phyloP scores from a whole-genome alignment of 35 echinoderm and acorn worm species.

The Strongylocentrotus purpuratus region DNA sequence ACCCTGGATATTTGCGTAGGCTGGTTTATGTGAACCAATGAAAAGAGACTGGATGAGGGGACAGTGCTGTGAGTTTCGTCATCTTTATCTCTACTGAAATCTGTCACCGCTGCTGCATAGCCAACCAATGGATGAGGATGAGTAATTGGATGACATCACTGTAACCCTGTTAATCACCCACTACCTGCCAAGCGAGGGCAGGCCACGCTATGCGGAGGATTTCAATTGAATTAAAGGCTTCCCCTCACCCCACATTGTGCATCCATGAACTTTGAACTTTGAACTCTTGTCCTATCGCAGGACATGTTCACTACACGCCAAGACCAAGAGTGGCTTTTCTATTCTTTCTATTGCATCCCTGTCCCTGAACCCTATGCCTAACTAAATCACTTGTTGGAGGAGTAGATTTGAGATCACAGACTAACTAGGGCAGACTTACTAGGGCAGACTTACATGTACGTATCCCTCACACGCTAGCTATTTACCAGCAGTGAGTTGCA shows the following conservation, averaged over 20 bases:
- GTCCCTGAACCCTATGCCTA: too few relatives aligned
- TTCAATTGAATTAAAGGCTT: slow-evolving; percentile 42
- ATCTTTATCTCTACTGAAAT: neutral
- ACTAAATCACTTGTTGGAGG: too few relatives aligned
- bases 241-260: neutral
- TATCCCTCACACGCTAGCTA: too few relatives aligned
- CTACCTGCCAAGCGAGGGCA: slow-evolving; percentile 27
- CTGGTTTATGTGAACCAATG: neutral
- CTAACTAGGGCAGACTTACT: too few relatives aligned
- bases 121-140: slow-evolving; percentile 1
- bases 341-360: too few relatives aligned
- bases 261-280: neutral
- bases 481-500: too few relatives aligned
- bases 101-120: neutral
- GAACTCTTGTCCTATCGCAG: neutral
- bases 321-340: too few relatives aligned
- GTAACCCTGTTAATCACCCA: slow-evolving; percentile 38
- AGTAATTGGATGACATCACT: slow-evolving; percentile 43
- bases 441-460: too few relatives aligned
- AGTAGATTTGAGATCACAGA: too few relatives aligned
- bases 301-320: too few relatives aligned
- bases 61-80: neutral
- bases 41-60: neutral
- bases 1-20: neutral
- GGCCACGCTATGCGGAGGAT: neutral